Conservation (phyloP, 2,888 invertebrate species). For the Sesamia inferens region DNA sequence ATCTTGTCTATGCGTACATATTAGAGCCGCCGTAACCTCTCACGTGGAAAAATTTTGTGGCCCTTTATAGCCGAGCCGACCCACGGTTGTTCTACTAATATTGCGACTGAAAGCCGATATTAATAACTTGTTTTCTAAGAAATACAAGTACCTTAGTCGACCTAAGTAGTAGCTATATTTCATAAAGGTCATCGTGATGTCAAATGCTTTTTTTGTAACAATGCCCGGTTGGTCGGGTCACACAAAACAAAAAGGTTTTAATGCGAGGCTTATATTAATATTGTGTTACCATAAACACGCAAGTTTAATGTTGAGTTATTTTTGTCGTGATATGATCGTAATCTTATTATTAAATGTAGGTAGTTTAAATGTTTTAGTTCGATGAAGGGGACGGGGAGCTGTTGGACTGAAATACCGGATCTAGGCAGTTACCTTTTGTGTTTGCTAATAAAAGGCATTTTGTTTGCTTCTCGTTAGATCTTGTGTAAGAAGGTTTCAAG, state of each 20-base stretch:
- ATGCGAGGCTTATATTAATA: constrained; percentile 44
- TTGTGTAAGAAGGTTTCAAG: constrained; percentile 30
- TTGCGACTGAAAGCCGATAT: constrained; percentile 44
- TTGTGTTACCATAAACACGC: constrained; percentile 58
- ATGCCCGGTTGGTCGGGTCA: constrained; percentile 51
- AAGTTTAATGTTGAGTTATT: constrained; percentile 45
- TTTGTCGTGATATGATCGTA: constrained; percentile 42
- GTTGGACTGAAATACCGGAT: constrained; percentile 29
- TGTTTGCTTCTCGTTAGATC: constrained; percentile 44
- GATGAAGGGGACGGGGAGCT: constrained; percentile 1
- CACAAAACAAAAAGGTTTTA: constrained; percentile 50
- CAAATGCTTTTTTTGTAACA: constrained; percentile 42
- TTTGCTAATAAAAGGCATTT: constrained; percentile 43
- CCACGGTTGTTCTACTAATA: constrained; percentile 26
- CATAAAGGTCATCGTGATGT: constrained; percentile 41
- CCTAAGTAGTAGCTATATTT: constrained; percentile 8
- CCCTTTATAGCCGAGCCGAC: constrained; percentile 43
- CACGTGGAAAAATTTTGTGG: constrained; percentile 54
- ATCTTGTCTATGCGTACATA: constrained; percentile 47
- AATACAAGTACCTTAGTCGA: constrained; percentile 7
- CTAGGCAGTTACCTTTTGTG: constrained; percentile 28
- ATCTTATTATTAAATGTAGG: constrained; percentile 40
- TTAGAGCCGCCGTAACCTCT: constrained; percentile 36
- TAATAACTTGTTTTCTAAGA: constrained; percentile 46
- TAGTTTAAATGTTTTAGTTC: constrained; percentile 30